Evolutionary conservation across 1,140 invertebrate genomes (phyloP).

Genomic region (Hyphantria cunea): DNA sequence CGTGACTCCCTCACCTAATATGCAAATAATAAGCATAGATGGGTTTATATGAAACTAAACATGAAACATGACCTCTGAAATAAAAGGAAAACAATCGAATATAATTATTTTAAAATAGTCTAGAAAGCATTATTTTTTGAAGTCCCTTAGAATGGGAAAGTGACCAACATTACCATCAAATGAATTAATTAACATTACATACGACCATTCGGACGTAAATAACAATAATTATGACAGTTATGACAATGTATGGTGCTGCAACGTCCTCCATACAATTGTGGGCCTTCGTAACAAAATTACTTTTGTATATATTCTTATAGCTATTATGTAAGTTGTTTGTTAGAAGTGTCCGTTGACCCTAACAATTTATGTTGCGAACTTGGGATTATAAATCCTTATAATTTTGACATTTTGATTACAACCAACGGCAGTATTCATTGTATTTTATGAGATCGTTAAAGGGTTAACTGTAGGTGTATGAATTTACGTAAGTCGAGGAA

Average conservation of each 20-base stretch:
- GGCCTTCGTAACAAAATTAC: not conserved
- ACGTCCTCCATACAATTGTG: not conserved
- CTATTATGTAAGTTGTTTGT: not conserved
- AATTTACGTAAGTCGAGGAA: not conserved
- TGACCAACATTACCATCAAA: too few relatives aligned
- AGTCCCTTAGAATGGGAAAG: too few relatives aligned
- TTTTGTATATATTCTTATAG: not conserved
- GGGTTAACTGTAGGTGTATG: not conserved
- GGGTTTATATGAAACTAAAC: too few relatives aligned
- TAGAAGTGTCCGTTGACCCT: not conserved
- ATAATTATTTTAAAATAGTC: too few relatives aligned
- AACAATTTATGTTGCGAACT: constrained; percentile 1
- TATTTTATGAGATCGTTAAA: constrained; percentile 3
- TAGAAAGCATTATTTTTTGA: too few relatives aligned
- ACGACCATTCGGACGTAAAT: constrained; percentile 1
- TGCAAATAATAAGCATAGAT: too few relatives aligned
- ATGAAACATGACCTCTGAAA: too few relatives aligned
- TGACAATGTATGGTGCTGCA: constrained; percentile 1
- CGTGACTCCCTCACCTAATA: too few relatives aligned
- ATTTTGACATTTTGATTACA: constrained; percentile 18
- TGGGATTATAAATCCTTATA: constrained; percentile 14
- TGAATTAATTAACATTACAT: not conserved
- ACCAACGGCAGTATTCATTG: not conserved
- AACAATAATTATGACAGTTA: not conserved
- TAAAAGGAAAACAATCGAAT: too few relatives aligned